phyloP scores from a whole-genome alignment of 2,113 vertebrate genomes.

The Elephantulus edwardii region DNA sequence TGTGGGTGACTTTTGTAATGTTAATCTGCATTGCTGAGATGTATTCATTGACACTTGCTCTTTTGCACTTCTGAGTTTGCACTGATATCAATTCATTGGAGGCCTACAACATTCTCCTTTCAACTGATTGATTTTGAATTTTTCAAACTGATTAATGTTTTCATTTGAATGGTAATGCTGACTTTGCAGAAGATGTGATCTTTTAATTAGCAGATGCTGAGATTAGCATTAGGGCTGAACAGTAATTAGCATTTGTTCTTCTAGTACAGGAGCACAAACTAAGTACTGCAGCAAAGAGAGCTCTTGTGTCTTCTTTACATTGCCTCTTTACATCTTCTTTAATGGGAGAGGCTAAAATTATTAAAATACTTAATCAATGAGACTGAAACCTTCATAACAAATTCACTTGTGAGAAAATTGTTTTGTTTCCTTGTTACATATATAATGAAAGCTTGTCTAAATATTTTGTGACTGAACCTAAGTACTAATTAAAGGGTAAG shows the following conservation, averaged over 20 bases:
- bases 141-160: conserved; percentile 86
- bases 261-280: conserved; percentile 60
- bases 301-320: conserved; percentile 64
- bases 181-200: conserved; percentile 86
- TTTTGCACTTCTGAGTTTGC: conserved; percentile 58
- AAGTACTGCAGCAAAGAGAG: conserved; percentile 70
- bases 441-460: background rate
- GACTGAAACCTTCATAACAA: conserved; percentile 21
- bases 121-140: conserved; percentile 81
- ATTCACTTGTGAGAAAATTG: background rate
- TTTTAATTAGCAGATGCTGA: conserved; percentile 88
- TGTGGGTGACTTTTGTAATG: conserved; percentile 10
- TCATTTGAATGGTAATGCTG: conserved; percentile 85
- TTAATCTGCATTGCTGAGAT: background rate
- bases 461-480: background rate
- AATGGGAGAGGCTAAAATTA: conserved; percentile 46
- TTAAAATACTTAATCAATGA: conserved; percentile 47
- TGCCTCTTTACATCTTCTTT: conserved; percentile 53
- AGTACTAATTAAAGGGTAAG: background rate
- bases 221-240: conserved; percentile 84
- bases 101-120: conserved; percentile 73
- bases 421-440: background rate
- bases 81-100: conserved; percentile 67
- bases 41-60: conserved; percentile 14
- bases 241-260: conserved; percentile 85